Percentiles rank a stretch among this genome's conserved stretches.
phyloP scores from a whole-genome alignment of 2,888 invertebrate species.

The Sepioteuthis lessoniana region DNA sequence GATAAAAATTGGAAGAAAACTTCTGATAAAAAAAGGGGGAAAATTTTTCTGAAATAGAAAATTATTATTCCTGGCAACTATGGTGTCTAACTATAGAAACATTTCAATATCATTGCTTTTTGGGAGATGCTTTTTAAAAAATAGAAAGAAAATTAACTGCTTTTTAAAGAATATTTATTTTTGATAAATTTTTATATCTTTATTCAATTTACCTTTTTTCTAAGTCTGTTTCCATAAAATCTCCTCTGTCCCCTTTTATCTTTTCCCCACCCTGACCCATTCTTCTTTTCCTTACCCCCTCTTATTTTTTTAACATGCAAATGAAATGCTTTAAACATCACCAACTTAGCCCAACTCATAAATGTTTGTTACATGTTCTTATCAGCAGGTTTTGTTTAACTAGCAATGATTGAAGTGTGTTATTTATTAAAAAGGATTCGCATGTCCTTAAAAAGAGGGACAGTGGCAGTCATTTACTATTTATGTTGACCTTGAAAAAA shows the following conservation, averaged over 20 bases:
- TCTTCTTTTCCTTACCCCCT: neutral
- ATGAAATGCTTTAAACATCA: neutral
- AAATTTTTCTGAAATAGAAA: neutral
- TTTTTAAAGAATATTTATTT: neutral
- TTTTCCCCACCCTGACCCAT: neutral
- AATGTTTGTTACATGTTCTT: neutral
- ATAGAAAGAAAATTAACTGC: no score
- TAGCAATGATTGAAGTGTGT: constrained; percentile 7
- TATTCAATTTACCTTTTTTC: neutral
- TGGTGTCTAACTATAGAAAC: neutral
- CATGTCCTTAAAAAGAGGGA: neutral
- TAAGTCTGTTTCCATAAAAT: neutral
- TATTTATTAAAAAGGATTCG: neutral
- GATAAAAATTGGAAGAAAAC: neutral
- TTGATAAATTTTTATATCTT: neutral
- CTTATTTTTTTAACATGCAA: neutral
- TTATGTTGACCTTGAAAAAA: no score
- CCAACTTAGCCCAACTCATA: neutral
- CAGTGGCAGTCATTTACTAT: no score
- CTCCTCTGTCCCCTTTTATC: neutral
- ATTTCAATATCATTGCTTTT: neutral
- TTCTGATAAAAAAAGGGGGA: neutral
- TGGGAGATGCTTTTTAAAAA: no score
- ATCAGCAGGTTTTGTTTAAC: neutral
- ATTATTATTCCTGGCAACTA: neutral